Conservation (phyloP, 2,113 vertebrate genomes). For the Dasyprocta punctata region DNA sequence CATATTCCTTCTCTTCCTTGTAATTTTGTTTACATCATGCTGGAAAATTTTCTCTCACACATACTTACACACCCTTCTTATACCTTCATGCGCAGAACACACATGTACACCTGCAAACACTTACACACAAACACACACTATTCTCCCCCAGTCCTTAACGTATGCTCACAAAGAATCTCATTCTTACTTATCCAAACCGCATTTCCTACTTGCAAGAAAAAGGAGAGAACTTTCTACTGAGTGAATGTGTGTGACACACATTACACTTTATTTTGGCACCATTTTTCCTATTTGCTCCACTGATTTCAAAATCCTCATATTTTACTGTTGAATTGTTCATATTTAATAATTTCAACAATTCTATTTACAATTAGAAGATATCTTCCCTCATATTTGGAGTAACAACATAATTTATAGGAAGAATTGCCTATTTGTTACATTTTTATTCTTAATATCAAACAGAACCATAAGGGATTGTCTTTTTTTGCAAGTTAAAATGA, state of each 20-base stretch:
- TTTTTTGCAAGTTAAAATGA: slow-evolving; percentile 14
- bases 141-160: background rate
- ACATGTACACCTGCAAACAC: background rate
- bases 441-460: background rate
- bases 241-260: background rate
- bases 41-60: background rate
- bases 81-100: background rate
- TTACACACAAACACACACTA: background rate
- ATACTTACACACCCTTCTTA: background rate
- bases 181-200: background rate
- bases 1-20: background rate
- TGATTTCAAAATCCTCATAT: background rate
- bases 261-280: background rate
- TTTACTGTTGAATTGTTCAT: background rate
- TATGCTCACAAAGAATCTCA: background rate
- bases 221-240: background rate
- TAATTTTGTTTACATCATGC: background rate
- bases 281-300: background rate
- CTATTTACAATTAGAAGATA: background rate
- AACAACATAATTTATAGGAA: background rate
- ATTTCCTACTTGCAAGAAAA: background rate
- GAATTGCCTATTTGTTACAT: background rate
- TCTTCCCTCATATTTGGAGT: background rate
- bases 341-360: background rate
- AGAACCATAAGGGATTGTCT: background rate